phyloP scores from a whole-genome alignment of 2,113 vertebrate genomes.

The Enhydra lutris region DNA sequence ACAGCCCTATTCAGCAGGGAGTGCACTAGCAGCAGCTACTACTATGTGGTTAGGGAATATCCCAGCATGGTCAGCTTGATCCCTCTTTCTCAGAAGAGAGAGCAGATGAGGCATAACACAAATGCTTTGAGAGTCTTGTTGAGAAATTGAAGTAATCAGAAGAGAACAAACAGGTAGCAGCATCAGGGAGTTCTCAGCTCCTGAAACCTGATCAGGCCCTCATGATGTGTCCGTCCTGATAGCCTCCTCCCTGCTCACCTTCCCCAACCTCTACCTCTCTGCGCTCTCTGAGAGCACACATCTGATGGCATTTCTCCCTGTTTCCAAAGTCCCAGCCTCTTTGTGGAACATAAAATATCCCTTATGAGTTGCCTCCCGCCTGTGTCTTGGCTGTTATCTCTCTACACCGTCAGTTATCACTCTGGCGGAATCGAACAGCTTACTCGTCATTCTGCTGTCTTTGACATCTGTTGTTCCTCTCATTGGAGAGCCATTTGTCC shows the following conservation, averaged over 20 bases:
- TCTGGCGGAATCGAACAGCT: neutral
- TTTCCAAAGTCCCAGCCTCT: neutral
- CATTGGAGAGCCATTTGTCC: neutral
- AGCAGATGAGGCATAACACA: neutral
- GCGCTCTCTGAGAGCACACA: neutral
- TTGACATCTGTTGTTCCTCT: neutral
- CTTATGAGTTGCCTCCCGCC: neutral
- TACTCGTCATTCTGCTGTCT: neutral
- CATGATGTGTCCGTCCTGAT: accelerated
- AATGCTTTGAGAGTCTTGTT: neutral
- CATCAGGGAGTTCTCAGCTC: neutral
- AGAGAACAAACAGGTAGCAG: neutral
- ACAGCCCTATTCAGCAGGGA: neutral
- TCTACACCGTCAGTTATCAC: neutral
- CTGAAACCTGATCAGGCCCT: neutral
- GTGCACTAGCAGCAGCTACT: neutral
- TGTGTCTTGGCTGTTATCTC: neutral
- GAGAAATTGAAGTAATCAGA: neutral
- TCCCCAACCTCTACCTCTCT: neutral
- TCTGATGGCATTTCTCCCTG: neutral
- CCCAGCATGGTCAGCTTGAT: neutral
- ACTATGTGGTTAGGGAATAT: neutral
- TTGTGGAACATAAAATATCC: neutral
- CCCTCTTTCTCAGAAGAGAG: neutral
- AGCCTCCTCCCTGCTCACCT: neutral